Conservation (phyloP, 2,113 vertebrate species). For the Erpornis zantholeuca region DNA sequence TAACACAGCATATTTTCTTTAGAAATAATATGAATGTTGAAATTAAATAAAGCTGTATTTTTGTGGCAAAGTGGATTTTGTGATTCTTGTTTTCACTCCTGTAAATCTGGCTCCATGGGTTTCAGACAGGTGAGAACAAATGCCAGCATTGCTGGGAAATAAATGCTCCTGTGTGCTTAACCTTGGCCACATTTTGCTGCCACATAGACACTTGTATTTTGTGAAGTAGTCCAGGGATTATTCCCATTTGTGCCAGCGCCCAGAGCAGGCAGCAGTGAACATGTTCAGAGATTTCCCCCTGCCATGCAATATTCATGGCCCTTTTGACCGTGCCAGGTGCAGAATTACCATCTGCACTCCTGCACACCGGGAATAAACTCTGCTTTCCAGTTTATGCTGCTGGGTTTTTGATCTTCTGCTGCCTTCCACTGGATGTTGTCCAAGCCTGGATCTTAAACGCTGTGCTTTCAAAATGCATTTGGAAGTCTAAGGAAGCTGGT, state of each 20-base stretch:
- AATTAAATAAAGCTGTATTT: conserved; percentile 68
- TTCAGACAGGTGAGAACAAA: background rate
- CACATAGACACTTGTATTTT: background rate
- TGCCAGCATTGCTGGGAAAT: background rate
- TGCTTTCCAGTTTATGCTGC: background rate
- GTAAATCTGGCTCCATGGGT: background rate
- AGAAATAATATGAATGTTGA: conserved; percentile 10
- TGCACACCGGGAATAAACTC: background rate
- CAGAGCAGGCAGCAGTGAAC: background rate
- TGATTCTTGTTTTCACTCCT: background rate
- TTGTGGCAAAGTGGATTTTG: background rate
- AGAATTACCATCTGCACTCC: background rate
- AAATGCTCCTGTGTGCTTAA: background rate
- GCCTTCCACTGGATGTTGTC: background rate
- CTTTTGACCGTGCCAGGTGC: background rate
- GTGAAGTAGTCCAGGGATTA: background rate
- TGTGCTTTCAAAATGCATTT: background rate
- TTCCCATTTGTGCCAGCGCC: background rate
- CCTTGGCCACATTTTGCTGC: background rate
- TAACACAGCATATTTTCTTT: conserved; percentile 35
- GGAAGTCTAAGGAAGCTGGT: background rate
- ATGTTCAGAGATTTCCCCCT: background rate
- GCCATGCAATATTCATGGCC: background rate
- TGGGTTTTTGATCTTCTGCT: background rate
- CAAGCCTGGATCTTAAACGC: background rate